phyloP scores from a whole-genome alignment of 92 coral and sea anemone genomes.

The Phenganax subtilis region DNA sequence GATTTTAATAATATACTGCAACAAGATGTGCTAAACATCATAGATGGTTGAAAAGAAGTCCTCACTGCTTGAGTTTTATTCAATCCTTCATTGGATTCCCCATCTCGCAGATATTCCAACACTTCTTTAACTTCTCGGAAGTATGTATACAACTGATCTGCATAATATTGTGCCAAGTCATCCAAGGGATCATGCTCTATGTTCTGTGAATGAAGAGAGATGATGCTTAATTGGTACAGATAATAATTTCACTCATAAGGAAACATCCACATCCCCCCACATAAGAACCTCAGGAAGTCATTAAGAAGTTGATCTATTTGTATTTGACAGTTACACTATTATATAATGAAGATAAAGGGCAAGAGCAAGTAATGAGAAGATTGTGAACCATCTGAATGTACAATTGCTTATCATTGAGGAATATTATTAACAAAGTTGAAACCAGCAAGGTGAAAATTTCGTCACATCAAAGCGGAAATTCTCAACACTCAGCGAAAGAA shows the following conservation, averaged over 20 bases:
- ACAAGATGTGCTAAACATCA: too few relatives aligned
- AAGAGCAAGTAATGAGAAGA: background rate
- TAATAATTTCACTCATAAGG: background rate
- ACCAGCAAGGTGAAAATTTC: background rate
- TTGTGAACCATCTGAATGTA: background rate
- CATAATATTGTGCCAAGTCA: slow-evolving; percentile 68
- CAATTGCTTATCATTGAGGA: background rate
- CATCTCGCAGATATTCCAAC: slow-evolving; percentile 65
- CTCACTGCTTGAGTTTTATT: background rate
- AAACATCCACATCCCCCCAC: background rate
- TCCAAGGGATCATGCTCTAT: slow-evolving; percentile 73
- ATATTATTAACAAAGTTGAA: background rate
- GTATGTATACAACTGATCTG: slow-evolving; percentile 84
- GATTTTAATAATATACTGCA: background rate
- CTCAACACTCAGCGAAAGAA: slow-evolving; percentile 4
- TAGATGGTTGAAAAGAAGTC: background rate
- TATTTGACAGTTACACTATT: background rate
- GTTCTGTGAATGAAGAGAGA: slow-evolving; percentile 48
- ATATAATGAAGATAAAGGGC: too few relatives aligned
- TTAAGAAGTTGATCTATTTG: slow-evolving; percentile 12
- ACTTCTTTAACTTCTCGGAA: slow-evolving; percentile 76
- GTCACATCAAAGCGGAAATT: slow-evolving; percentile 17
- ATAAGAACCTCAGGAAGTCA: background rate
- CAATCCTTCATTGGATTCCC: slow-evolving; percentile 50
- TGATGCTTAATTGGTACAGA: background rate